Conservation (phyloP, 2,888 invertebrate genomes). For the Nomada hirtipes region DNA sequence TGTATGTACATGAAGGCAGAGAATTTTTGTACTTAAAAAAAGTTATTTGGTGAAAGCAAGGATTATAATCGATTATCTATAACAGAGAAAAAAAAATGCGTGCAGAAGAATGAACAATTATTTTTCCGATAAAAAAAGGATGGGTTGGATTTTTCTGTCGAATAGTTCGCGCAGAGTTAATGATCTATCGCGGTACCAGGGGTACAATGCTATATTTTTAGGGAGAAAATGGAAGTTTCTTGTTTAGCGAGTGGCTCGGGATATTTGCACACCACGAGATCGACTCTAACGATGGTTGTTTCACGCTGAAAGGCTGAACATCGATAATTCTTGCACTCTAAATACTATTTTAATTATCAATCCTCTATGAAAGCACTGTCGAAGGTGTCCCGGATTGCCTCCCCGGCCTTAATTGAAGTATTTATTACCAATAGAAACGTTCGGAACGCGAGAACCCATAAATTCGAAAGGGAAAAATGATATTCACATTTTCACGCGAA, state of each 20-base stretch:
- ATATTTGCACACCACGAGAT: not conserved
- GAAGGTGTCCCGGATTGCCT: not conserved
- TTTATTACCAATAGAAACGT: not conserved
- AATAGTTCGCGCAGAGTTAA: constrained; percentile 9
- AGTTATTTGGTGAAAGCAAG: too few relatives aligned
- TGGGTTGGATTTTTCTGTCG: too few relatives aligned
- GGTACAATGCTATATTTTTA: too few relatives aligned
- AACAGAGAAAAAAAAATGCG: too few relatives aligned
- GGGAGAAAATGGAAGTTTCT: not conserved
- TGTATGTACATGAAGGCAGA: too few relatives aligned
- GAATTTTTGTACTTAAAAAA: too few relatives aligned
- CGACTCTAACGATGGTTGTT: not conserved
- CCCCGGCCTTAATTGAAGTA: not conserved
- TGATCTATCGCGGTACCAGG: not conserved
- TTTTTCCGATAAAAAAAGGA: too few relatives aligned
- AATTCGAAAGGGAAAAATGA: not conserved
- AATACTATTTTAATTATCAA: constrained; percentile 12
- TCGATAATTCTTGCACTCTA: constrained; percentile 29
- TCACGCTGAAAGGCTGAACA: not conserved
- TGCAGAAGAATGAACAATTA: too few relatives aligned
- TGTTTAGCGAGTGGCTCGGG: not conserved
- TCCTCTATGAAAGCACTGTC: constrained; percentile 2
- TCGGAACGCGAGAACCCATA: not conserved
- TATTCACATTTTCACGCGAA: not conserved
- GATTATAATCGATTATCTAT: too few relatives aligned